Conservation (phyloP, 37 sponge, comb jelly and placozoan genomes). For the Haliclona indistincta region DNA sequence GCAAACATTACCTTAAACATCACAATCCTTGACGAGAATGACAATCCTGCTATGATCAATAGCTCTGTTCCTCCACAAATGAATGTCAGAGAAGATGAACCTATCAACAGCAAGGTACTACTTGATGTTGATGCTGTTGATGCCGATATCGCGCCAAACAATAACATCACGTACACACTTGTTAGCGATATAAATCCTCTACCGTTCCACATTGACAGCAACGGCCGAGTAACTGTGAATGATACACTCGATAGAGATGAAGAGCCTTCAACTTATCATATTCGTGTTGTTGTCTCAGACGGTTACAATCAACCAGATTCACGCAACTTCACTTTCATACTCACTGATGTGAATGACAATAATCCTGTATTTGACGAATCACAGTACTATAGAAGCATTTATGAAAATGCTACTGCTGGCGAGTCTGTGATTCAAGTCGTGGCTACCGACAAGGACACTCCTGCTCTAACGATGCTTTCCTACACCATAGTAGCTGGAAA, state of each 20-base stretch:
- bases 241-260: constrained; percentile 45
- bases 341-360: constrained; percentile 56
- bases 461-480: not conserved
- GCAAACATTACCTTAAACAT: constrained; percentile 36
- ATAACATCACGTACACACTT: constrained; percentile 27
- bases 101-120: not conserved
- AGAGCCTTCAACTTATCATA: not conserved
- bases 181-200: no score
- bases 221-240: constrained; percentile 24
- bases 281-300: constrained; percentile 26
- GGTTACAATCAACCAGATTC: not conserved
- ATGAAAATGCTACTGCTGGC: constrained; percentile 21
- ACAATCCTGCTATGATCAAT: constrained; percentile 48
- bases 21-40: constrained; percentile 54
- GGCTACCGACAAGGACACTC: constrained; percentile 60
- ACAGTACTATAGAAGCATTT: not conserved
- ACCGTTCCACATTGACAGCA: constrained; percentile 35
- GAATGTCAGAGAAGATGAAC: not conserved
- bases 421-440: constrained; percentile 5
- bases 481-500: constrained; percentile 53
- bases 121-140: constrained; percentile 35
- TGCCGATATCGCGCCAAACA: constrained; percentile 24
- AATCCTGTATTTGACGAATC: constrained; percentile 13
- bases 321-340: constrained; percentile 15
- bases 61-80: constrained; percentile 9